Evolutionary conservation across 30 jellyfish, hydroid and myxozoan genomes (phyloP), one percentile per base, ranked within the genome.

Genomic region (Rhopilema esculentum): DNA sequence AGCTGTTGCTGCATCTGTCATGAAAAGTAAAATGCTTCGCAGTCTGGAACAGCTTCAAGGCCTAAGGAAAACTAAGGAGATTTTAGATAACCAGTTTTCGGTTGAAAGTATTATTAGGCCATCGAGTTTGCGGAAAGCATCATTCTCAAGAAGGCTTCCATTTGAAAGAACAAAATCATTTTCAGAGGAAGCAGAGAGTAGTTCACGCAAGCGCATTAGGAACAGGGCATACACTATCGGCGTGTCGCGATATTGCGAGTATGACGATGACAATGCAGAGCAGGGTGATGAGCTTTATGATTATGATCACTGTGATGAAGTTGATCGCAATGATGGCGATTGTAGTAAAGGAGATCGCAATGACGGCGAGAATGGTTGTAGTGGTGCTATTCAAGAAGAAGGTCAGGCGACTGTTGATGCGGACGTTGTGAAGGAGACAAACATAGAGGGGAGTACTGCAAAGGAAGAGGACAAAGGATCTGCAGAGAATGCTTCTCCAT

Each of bases 41-140:
- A 89, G 97, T 33, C 79, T 89, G 26, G 97, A 57, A 9, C 69
- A 75, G n/a, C 79, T 86, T 52, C 92, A 89, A 28, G 92, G 53
- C 25, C 21, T 27, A 26, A 53, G 90, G 50, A 85, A 62, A 27
- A 79, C 91, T 0, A 64, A 67, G 48, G 62, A 67, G 48, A 32
- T 22, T 8, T 49, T 72, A 4, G 97, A 89, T 48, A 68, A 72
- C 26, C 62, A 89, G 66, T 89, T 79, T 74, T 70, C 92, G n/a
- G 88, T 89, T 31, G 97, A 89, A 51, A 89, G 92, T 28, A 89
- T 81, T 20, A 70, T 89, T 62, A 89, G 69, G 79, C 92, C 97
- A 0, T 89, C 97, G 23, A 65, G 82, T 28, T 53, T 89, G 70
- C 86, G 97, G 21, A 89, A 81, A 66, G 64, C 83, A 1, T 80